Base-by-base conservation (phyloP, 2,888 invertebrate species). In the Drosophila mercatorum region DNA sequence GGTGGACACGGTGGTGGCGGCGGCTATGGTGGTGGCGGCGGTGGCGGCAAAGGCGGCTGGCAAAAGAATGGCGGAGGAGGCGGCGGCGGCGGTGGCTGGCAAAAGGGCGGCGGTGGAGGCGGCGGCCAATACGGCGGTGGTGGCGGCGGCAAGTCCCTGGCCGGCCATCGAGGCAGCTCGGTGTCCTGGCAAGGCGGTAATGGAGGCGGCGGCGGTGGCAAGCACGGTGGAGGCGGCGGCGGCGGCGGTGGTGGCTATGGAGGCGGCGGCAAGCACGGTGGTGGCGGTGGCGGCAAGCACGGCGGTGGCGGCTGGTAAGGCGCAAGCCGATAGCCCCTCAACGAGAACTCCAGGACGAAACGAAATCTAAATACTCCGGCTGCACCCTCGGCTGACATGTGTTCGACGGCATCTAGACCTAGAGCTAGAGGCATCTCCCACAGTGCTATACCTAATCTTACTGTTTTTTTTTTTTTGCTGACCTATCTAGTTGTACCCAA, bases 241-340 rank as follows among this genome's bases (percentile, higher is more conserved):
- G 76, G 40, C 34, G 76, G 77, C 5, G 76, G 44, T 31, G 76
- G 78, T 10, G 72, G 78, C 68, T 75, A 60, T 26, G 52, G 52
- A 14, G 52, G 77, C 8, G 75, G 41, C 47, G 72, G 80, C 72
- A 78, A 76, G 34, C 73, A 80, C 2, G 68, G 64, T 61, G 86
- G 56, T 11, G 80, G 75, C 22, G 77, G 80, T 7, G 77, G 72
- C 46, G 78, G 71, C 72, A 80, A 70, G 34, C 64, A 80, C 26
- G 74, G 80, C 7, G 73, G 78, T 17, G 80, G 84, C 3, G 75
- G 82, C 47, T 82, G 82, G 87, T 83, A 83, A 75, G 56, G 6
- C 8, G 5, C 17, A 12, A 28, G n/a, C 7, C 7, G 44, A 31
- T 12, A 44, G 41, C 59, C 22, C 57, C 49, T 43, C 38, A 68